Conservation (phyloP, 2,113 vertebrate genomes). For the Kobus ellipsiprymnus region DNA sequence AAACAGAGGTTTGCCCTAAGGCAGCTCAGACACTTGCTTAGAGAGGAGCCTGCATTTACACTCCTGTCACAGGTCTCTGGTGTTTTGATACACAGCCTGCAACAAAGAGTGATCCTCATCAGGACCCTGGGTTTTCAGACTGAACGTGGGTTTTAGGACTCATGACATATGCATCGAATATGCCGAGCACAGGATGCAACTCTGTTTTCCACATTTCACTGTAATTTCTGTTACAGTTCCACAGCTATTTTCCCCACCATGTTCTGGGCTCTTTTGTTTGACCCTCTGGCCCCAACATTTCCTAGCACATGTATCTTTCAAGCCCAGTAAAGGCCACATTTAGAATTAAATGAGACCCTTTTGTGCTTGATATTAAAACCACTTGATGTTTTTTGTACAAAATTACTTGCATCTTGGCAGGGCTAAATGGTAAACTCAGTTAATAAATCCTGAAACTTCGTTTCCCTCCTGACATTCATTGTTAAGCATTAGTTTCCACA, state of each 20-base stretch:
- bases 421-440: slow-evolving; percentile 38
- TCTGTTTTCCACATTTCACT: neutral
- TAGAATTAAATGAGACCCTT: slow-evolving; percentile 17
- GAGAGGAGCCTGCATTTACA: neutral
- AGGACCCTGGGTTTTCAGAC: neutral
- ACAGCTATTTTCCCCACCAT: neutral
- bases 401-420: slow-evolving; percentile 39
- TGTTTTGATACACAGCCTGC: fast-evolving
- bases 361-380: slow-evolving; percentile 15
- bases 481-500: neutral
- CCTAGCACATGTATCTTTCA: neutral
- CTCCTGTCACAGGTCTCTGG: neutral
- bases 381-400: neutral
- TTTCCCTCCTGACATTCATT: slow-evolving; percentile 24
- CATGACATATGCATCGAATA: neutral
- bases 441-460: slow-evolving; percentile 58
- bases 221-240: neutral
- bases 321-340: neutral
- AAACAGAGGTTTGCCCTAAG: neutral
- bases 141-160: neutral
- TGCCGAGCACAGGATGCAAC: neutral
- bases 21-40: neutral
- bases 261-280: neutral
- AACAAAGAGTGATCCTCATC: fast-evolving
- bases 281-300: neutral